Evolutionary conservation across 2,797 vertebrate genomes (phyloP), one percentile per base, ranked within the genome.

Genomic region (Pygocentrus nattereri): DNA sequence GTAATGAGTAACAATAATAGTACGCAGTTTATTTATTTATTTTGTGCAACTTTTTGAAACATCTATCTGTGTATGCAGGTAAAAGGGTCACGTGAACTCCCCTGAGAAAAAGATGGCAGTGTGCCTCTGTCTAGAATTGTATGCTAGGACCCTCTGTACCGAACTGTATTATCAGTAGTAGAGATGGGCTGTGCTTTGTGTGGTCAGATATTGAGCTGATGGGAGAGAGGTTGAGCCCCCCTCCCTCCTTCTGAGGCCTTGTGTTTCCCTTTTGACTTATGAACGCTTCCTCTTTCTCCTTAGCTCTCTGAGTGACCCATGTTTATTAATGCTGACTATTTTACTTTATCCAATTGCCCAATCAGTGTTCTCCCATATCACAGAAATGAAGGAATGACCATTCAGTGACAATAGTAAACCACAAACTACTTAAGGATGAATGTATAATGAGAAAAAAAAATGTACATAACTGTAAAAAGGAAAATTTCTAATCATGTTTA

Each of bases 401-500:
- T 97, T 95, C 96, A 92, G 76, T 89, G 93, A 94, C 91, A 91
- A 92, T 90, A 92, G 90, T 83, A 95, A 96, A 97, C 96, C 96
- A 97, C 96, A 97, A 96, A 97, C 95, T 97, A 95, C 95, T 95
- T 96, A 95, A 95, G 96, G 96, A 96, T 98, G 97, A 99, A 98
- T 99, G 97, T 99, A 99, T 97, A 97, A 98, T 97, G 94, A 94
- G 94, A 92, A 94, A 94, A 90, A 84, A 93, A 97, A 96, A 95
- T 98, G 97, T 99, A 99, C 87, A 99, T 99, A 99, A 89, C 92
- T 99, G 97, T 98, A 99, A 97, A 98, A 98, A 98, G 90, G 94
- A 96, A 97, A 98, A 96, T 99, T 99, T 99, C 98, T 98, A 98
- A 99, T 98, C 97, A 98, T 98, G 97, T 98, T 99, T 99, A 99